Evolutionary conservation across 2,888 invertebrate species (phyloP), one percentile per base, ranked within the genome.

Genomic region (Helobdella robusta): DNA sequence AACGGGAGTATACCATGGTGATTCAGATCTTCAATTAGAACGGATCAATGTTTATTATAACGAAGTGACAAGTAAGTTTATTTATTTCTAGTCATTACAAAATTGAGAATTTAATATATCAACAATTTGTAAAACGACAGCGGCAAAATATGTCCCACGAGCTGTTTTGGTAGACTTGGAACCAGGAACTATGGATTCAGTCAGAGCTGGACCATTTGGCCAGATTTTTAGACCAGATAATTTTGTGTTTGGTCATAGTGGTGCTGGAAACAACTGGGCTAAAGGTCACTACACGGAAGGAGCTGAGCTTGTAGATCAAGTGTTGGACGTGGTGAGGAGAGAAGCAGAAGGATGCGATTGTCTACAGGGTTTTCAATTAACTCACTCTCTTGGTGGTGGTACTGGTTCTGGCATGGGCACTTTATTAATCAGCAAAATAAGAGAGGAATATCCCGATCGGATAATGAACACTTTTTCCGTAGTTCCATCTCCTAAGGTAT

Each of bases 381-480:
- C 76, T 11, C 78, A 78, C 69, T 91, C 90, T 0, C 83, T 91
- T 25, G 89, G 91, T 0, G 90, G 90, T 8, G 90, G 91, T n/a
- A 91, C 90, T 0, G 91, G 91, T 0, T 70, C 89, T 0, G 91
- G 90, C 0, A 86, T 91, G 91, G 91, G 90, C 8, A 91, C 91
- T 0, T 81, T 91, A 3, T 85, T 94, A 72, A 94, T 94, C 77
- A 93, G 91, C 72, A 94, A 94, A 83, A 93, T 94, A 81, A 86
- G 93, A 74, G 94, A 94, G 82, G 93, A 94, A 83, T 94, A 93
- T 80, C 94, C 94, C 73, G 77, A 77, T 71, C 71, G 77, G 64
- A 94, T 94, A 75, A 94, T 94, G 93, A 91, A 90, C 85, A 93
- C 93, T 78, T 93, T 91, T 84, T 91, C 91, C 69, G 92, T 94